Evolutionary conservation across 2,888 invertebrate genomes (phyloP), one percentile per base, ranked within the genome.

Genomic region (Lithophane leautieri): DNA sequence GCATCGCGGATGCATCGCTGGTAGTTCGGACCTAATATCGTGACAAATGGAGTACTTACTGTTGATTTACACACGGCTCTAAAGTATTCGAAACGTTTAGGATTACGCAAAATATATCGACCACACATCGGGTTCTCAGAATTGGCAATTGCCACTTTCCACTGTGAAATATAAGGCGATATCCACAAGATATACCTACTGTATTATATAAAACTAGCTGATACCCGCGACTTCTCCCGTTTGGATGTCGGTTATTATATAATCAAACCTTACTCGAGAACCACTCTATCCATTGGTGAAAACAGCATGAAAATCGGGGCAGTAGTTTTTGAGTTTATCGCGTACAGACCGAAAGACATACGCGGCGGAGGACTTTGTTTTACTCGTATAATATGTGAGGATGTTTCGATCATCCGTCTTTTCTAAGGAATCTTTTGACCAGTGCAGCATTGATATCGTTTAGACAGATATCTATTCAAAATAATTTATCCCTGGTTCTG

Each of bases 51-150:
- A 66, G 54, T 50, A 61, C 54, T 78, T 67, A 78, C 73, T 78
- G 66, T 42, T 73, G 61, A 78, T 73, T 78, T 73, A 78, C 54
- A 78, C 47, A 40, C 66, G 40, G 28, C 65, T 54, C 66, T 73
- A 42, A 77, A 78, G 78, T 78, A 78, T 78, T 78, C 28, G 42
- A 73, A 78, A 62, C 73, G 66, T 65, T 63, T 52, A 22, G 70
- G 50, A 73, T 66, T 66, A n/a, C 65, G 73, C 54, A 61, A 42
- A 78, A 73, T 78, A 65, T 78, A 60, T 78, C 28, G 60, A 40
- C 44, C 22, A 58, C 11, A 52, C 34, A n/a, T 44, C 22, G 42
- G 42, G 42, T 34, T 34, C 22, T 63, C 34, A 44, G 54, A 63
- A 70, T 56, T 76, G 47, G 76, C 6, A 56, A 16, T 47, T 76